Conservation (phyloP, 2,797 vertebrate species). For the Microhierax caerulescens region DNA sequence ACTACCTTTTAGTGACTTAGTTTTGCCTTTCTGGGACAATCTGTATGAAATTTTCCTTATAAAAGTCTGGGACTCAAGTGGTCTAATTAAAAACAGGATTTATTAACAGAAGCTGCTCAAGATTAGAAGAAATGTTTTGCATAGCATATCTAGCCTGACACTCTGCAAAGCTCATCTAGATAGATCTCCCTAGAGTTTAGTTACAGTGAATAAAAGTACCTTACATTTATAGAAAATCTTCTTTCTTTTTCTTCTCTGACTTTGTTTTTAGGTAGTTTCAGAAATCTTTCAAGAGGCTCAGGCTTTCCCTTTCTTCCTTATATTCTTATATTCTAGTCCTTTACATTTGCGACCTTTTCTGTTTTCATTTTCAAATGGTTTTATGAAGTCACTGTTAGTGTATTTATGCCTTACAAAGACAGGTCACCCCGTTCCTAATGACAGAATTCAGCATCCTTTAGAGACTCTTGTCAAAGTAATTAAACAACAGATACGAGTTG, state of each 20-base stretch:
- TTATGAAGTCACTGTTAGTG: neutral
- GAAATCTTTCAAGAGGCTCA: neutral
- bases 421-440: neutral
- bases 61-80: constrained; percentile 28
- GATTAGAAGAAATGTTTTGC: constrained; percentile 26
- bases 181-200: constrained; percentile 4
- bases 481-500: neutral
- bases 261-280: neutral
- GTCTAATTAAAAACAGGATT: constrained; percentile 49
- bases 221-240: neutral
- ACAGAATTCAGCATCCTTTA: neutral
- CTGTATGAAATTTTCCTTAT: neutral
- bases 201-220: constrained; percentile 2
- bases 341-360: neutral
- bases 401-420: neutral
- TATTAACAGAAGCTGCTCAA: constrained; percentile 34
- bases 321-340: neutral
- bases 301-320: neutral
- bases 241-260: neutral
- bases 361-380: neutral
- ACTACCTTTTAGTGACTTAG: neutral
- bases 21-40: constrained; percentile 10
- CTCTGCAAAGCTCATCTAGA: neutral
- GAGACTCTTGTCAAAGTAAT: neutral
- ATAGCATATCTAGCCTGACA: neutral